These are phyloP conservation scores for Harpalus rubripes DNA, from an alignment of 2,888 invertebrate species.

Conservation along the genomic window DNA sequence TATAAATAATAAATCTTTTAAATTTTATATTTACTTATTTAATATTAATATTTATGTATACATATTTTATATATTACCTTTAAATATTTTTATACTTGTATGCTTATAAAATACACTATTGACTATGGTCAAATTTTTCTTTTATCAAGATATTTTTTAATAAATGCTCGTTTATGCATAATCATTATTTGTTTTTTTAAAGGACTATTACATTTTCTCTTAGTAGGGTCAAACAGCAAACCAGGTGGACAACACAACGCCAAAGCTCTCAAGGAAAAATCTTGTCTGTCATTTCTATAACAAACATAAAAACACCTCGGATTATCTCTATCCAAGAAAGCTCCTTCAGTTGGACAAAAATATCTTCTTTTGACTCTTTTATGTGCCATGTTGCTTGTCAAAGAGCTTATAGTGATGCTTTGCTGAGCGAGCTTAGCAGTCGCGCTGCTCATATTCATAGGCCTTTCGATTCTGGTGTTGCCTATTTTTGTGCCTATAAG, in stretches of 20 bases:
- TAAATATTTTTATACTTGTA: slow-evolving; percentile 13
- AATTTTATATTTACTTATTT: slow-evolving; percentile 24
- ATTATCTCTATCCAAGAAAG: background rate
- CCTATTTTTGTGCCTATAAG: background rate
- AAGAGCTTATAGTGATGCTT: too few species aligned
- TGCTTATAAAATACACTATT: slow-evolving; percentile 8
- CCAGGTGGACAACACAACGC: background rate
- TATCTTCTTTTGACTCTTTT: slow-evolving; percentile 19
- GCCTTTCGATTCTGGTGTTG: background rate
- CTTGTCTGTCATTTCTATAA: slow-evolving; percentile 3
- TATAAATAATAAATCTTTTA: background rate
- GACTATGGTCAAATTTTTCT: background rate
- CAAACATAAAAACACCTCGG: slow-evolving; percentile 21
- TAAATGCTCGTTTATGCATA: background rate
- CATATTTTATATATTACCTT: background rate
- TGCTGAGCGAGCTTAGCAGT: too few species aligned
- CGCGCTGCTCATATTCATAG: background rate
- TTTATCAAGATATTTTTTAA: slow-evolving; percentile 3
- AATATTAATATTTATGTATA: slow-evolving; percentile 18
- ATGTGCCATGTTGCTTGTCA: background rate
- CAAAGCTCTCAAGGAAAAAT: background rate
- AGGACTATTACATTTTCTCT: background rate
- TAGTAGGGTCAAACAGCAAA: background rate
- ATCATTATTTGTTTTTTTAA: background rate
- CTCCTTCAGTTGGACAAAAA: slow-evolving; percentile 17